Percentiles rank a stretch among this genome's conserved stretches.
phyloP scores from a whole-genome alignment of 2,888 invertebrate genomes.

The Deladenus siricidicola region DNA sequence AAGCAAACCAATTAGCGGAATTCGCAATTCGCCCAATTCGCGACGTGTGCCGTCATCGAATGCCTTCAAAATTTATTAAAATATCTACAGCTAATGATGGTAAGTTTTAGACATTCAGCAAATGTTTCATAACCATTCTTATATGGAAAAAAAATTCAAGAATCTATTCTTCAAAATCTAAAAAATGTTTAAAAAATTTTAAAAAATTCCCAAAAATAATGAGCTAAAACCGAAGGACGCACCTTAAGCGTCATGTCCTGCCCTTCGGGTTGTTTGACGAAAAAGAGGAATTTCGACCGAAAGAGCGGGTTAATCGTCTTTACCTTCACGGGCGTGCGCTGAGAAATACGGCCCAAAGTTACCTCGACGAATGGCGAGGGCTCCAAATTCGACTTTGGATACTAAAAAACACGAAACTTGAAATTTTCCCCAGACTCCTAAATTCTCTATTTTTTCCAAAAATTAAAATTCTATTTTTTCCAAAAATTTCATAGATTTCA shows the following conservation, averaged over 20 bases:
- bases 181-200: background rate
- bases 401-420: no score
- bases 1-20: conserved; percentile 40
- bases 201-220: background rate
- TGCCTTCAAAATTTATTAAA: conserved; percentile 39
- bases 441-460: no score
- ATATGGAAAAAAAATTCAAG: no score
- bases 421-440: no score
- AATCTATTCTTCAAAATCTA: background rate
- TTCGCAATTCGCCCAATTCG: conserved; percentile 38
- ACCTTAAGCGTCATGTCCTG: conserved; percentile 72
- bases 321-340: conserved; percentile 46
- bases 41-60: conserved; percentile 46
- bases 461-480: no score
- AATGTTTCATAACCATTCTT: no score
- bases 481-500: no score
- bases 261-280: conserved; percentile 81
- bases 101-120: no score
- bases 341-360: conserved; percentile 68
- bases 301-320: conserved; percentile 78
- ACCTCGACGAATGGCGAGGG: conserved; percentile 79
- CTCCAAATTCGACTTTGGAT: conserved; percentile 56
- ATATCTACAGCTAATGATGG: no score
- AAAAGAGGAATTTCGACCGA: conserved; percentile 85
- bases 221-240: background rate